Conservation (phyloP, 2,797 vertebrate genomes). For the Protonibea diacanthus region DNA sequence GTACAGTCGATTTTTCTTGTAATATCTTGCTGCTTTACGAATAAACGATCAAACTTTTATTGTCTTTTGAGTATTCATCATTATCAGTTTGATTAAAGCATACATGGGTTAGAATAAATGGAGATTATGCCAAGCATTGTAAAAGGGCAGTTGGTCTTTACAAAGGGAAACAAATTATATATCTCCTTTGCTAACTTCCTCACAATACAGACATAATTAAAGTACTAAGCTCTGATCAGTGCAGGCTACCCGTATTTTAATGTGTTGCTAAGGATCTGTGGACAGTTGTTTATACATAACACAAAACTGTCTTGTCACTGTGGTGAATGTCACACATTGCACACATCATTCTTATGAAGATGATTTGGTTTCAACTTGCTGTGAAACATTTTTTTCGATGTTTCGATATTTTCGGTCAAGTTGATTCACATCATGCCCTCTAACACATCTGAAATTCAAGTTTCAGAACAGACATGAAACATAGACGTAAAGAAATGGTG, state of each 20-base stretch:
- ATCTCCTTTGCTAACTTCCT: slow-evolving; percentile 9
- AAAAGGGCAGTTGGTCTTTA: neutral
- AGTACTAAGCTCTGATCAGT: neutral
- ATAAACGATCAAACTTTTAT: slow-evolving; percentile 77
- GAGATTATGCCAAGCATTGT: neutral
- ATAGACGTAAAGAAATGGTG: neutral
- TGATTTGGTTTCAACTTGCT: too few species aligned
- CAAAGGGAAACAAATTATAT: neutral
- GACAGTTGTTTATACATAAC: neutral
- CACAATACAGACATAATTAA: neutral
- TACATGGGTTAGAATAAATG: neutral
- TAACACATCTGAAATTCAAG: too few species aligned
- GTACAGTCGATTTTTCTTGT: slow-evolving; percentile 76
- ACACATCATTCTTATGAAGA: neutral
- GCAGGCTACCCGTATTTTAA: neutral
- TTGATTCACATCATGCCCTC: too few species aligned
- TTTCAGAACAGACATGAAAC: neutral
- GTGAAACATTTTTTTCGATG: too few species aligned
- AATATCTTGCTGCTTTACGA: slow-evolving; percentile 80
- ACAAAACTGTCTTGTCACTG: neutral
- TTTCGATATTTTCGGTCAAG: too few species aligned
- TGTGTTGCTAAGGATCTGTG: neutral
- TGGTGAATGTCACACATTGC: neutral
- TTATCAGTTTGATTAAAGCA: neutral
- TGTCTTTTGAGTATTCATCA: slow-evolving; percentile 20